Conservation (phyloP, 1,140 invertebrate species). For the Zaprionus taronus region DNA sequence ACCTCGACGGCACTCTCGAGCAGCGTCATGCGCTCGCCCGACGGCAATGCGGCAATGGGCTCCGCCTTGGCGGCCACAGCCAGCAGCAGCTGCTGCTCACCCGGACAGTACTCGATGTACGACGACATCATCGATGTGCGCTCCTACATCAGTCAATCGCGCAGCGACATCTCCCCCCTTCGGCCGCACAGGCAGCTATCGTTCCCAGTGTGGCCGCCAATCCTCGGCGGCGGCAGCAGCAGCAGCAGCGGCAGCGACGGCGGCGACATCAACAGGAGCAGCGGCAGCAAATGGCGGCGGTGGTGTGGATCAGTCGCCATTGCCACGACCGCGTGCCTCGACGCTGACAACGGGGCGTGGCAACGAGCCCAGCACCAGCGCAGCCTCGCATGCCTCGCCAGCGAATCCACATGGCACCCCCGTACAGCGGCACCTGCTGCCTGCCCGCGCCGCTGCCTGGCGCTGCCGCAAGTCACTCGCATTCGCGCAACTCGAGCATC, state of each 20-base stretch:
- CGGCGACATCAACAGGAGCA: not conserved
- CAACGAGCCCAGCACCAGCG: slow-evolving; percentile 46
- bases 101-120: slow-evolving; percentile 80
- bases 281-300: slow-evolving; percentile 48
- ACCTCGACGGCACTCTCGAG: slow-evolving; percentile 66
- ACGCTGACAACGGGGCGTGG: slow-evolving; percentile 78
- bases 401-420: not conserved
- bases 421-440: slow-evolving; percentile 26
- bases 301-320: slow-evolving; percentile 79
- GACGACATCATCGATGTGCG: slow-evolving; percentile 88
- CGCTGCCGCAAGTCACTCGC: slow-evolving; percentile 24
- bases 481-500: slow-evolving; percentile 74
- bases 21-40: slow-evolving; percentile 64
- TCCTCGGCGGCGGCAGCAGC: slow-evolving; percentile 4
- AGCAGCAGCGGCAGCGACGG: not conserved
- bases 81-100: slow-evolving; percentile 67
- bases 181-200: slow-evolving; percentile 87
- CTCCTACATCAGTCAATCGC: slow-evolving; percentile 88
- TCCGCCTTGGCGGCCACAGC: slow-evolving; percentile 17
- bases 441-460: slow-evolving; percentile 32
- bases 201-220: slow-evolving; percentile 87
- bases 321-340: slow-evolving; percentile 86
- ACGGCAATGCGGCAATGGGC: slow-evolving; percentile 30
- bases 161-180: slow-evolving; percentile 88
- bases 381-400: slow-evolving; percentile 10